phyloP scores from a whole-genome alignment of 2,888 invertebrate species.

The Pemphredon lugubris region DNA sequence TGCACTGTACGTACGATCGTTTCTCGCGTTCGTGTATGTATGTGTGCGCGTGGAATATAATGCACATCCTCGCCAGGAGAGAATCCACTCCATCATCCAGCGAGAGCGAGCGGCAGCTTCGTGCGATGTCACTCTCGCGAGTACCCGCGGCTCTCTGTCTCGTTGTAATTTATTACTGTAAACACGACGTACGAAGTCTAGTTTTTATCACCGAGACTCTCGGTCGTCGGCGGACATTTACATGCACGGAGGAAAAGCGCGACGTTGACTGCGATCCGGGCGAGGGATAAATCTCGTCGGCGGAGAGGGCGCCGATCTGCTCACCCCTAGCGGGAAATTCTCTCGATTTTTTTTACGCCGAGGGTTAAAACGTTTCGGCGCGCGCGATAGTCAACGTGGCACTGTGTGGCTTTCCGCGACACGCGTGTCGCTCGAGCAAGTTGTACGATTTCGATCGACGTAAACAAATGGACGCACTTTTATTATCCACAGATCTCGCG shows the following conservation, averaged over 20 bases:
- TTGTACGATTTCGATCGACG: too few species aligned
- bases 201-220: conserved; percentile 38
- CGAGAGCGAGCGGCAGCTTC: conserved; percentile 22
- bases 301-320: too few species aligned
- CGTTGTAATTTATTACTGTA: conserved; percentile 54
- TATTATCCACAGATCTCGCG: too few species aligned
- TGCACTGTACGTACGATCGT: conserved; percentile 6
- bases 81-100: conserved; percentile 57
- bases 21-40: not conserved
- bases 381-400: too few species aligned
- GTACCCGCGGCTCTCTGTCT: conserved; percentile 27
- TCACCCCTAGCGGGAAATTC: too few species aligned
- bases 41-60: not conserved
- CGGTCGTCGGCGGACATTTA: conserved; percentile 44
- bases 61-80: conserved; percentile 30
- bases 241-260: conserved; percentile 16
- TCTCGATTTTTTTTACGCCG: too few species aligned
- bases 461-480: too few species aligned
- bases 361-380: too few species aligned
- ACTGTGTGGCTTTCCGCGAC: too few species aligned
- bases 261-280: not conserved
- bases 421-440: too few species aligned
- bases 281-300: not conserved
- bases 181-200: conserved; percentile 51
- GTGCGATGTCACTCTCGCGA: conserved; percentile 44